Percentiles rank a stretch among this genome's conserved stretches.
Evolutionary conservation across 2,888 invertebrate genomes (phyloP).

Genomic region (Erpobdella octoculata): DNA sequence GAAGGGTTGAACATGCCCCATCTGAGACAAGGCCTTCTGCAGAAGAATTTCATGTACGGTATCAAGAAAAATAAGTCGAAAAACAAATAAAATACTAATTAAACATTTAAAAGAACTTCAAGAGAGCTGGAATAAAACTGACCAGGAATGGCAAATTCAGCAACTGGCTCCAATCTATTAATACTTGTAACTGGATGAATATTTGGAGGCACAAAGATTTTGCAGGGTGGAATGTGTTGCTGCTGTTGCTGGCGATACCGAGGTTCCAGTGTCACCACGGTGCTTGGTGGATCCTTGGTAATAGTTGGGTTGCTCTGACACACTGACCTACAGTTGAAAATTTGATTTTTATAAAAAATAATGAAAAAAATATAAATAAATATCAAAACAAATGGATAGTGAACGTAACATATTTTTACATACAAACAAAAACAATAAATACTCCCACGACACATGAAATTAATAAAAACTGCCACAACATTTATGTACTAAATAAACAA

Average conservation of each 20-base stretch:
- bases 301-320: conserved; percentile 1
- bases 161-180: neutral
- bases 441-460: neutral
- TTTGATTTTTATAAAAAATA: no score
- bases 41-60: neutral
- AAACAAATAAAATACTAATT: no score
- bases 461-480: neutral
- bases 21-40: neutral
- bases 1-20: neutral
- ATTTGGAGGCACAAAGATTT: neutral
- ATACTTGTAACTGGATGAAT: neutral
- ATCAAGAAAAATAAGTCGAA: no score
- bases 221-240: conserved; percentile 4
- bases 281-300: neutral
- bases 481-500: neutral
- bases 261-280: neutral
- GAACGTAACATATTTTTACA: no score
- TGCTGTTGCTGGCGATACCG: conserved; percentile 1
- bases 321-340: neutral
- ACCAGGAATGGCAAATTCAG: neutral
- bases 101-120: no score
- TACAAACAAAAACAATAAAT: neutral
- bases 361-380: no score
- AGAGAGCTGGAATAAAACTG: neutral
- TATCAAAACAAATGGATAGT: no score